A percentile compares a stretch with the other conserved stretches of the same genome.
Evolutionary conservation across 23 tunicate genomes (phyloP).

Genomic region (Halocynthia roretzi): DNA sequence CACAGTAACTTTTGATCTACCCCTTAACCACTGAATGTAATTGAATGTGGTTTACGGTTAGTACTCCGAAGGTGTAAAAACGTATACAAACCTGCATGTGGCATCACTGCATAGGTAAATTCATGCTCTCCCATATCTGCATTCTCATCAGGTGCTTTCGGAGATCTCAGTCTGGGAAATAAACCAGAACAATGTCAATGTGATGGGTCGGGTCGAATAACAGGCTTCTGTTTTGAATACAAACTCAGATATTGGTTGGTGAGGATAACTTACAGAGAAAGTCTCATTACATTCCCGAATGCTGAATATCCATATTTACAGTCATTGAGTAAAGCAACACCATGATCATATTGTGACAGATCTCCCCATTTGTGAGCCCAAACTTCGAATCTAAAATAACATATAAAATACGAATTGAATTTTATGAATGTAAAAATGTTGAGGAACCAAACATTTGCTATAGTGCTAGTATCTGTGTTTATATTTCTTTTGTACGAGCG

Average conservation of each 20-base stretch:
- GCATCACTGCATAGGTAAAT: constrained; percentile 45
- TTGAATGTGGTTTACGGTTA: no score
- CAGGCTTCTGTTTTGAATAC: background rate
- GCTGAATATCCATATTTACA: constrained; percentile 55
- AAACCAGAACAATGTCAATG: background rate
- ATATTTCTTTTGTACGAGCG: no score
- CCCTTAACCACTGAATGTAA: no score
- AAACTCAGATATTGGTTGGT: background rate
- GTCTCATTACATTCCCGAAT: constrained; percentile 33
- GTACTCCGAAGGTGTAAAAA: no score
- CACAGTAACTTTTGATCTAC: no score
- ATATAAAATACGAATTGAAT: no score
- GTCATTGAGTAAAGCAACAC: constrained; percentile 43
- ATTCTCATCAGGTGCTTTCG: constrained; percentile 55
- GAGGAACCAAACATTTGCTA: no score
- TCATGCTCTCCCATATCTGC: constrained; percentile 61
- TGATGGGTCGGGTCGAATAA: background rate
- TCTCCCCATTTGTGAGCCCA: constrained; percentile 70
- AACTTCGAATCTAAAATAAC: constrained; percentile 41
- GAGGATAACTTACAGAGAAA: constrained; percentile 35
- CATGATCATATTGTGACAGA: constrained; percentile 27
- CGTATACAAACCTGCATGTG: constrained; percentile 29
- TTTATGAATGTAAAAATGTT: background rate
- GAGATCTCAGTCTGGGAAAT: constrained; percentile 34
- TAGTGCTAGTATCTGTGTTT: no score